These are phyloP conservation scores for Limenitis camilla DNA, from an alignment of 2,888 invertebrate genomes.

Conservation along the genomic window DNA sequence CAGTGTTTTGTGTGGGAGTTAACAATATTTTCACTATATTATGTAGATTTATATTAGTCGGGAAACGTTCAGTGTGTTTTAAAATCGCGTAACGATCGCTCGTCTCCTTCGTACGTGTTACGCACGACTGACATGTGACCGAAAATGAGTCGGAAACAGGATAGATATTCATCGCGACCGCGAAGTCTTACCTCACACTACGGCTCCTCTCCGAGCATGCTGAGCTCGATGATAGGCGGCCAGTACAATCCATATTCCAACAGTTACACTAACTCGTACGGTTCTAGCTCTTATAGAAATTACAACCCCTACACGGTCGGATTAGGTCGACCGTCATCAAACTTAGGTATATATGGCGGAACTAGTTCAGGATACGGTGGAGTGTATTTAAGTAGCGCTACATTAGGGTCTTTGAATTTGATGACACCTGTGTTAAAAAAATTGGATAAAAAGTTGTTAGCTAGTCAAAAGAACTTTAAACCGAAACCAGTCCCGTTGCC, in stretches of 20 bases:
- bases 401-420: conserved; percentile 74
- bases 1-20: conserved; percentile 48
- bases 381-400: conserved; percentile 76
- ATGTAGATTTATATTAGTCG: conserved; percentile 48
- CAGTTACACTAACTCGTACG: conserved; percentile 53
- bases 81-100: conserved; percentile 46
- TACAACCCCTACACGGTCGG: conserved; percentile 64
- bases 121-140: conserved; percentile 45
- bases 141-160: conserved; percentile 67
- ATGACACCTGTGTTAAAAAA: conserved; percentile 72
- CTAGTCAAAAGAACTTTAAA: conserved; percentile 68
- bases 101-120: conserved; percentile 29
- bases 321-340: conserved; percentile 56
- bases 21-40: conserved; percentile 55
- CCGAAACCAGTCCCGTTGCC: conserved; percentile 55
- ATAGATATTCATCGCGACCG: conserved; percentile 57
- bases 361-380: conserved; percentile 80
- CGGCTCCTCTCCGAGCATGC: conserved; percentile 63
- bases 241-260: conserved; percentile 57
- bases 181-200: conserved; percentile 60
- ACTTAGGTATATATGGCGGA: conserved; percentile 75
- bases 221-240: conserved; percentile 55
- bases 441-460: conserved; percentile 62
- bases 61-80: conserved; percentile 60
- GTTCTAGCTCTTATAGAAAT: conserved; percentile 57